These are phyloP conservation scores for Caenorhabditis sp. DNA, from an alignment of 2,888 invertebrate species.

Conservation along the genomic window DNA sequence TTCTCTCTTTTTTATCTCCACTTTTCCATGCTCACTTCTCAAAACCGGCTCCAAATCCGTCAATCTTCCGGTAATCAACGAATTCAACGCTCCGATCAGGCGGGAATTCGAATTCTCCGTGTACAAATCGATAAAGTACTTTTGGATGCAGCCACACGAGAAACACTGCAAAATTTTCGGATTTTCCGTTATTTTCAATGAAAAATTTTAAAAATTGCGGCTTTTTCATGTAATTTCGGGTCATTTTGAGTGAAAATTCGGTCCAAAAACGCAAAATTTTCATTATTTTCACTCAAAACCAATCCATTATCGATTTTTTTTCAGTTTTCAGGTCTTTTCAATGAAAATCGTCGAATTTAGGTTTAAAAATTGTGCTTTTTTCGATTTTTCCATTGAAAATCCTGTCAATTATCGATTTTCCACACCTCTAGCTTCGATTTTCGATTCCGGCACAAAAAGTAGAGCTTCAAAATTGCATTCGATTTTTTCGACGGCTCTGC, in stretches of 20 bases:
- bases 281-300: no score
- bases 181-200: no score
- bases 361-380: no score
- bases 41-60: constrained; percentile 5
- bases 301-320: no score
- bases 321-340: no score
- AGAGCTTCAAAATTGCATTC: constrained; percentile 32
- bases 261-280: no score
- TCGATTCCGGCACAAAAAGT: constrained; percentile 31
- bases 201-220: not conserved
- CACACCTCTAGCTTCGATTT: constrained; percentile 29
- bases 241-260: not conserved
- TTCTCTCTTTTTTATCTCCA: no score
- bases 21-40: constrained; percentile 16
- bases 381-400: not conserved
- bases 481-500: not conserved
- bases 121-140: constrained; percentile 28
- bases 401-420: not conserved
- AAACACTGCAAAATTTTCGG: constrained; percentile 24
- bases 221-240: no score
- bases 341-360: no score
- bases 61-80: not conserved
- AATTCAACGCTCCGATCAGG: constrained; percentile 25
- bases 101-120: constrained; percentile 21
- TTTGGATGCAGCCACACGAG: constrained; percentile 50